Base-by-base conservation (phyloP, 2,888 invertebrate species). In the Cryptosula pallasiana region DNA sequence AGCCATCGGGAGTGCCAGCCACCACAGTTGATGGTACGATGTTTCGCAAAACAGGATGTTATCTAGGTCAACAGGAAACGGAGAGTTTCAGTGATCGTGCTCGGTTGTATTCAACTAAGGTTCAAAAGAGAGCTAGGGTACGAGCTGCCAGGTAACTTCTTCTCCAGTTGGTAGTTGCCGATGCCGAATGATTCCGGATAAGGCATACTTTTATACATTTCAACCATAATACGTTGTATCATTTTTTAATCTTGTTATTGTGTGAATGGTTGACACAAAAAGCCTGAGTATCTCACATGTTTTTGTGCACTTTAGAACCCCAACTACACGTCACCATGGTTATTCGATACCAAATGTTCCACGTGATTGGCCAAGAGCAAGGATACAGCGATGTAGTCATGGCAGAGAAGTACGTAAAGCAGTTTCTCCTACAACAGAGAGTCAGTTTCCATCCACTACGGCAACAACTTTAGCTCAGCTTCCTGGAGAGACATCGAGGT, bases 21-120 rank as follows among this genome's bases (percentile, higher is more conserved):
- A 63, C 63, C 27, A 27, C 63, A 5, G 9, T 34, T 1, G 63
- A 63, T 63, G 63, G 63, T 16, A 63, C 63, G 27, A 63, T 63
- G 63, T 63, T 25, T 32, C 29, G 63, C 29, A 63, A 32, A 16
- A 27, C 13, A 5, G 25, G 29, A 5, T 63, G 63, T n/a, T 63
- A n/a, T 32, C 20, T 5, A 55, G 55, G n/a, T n/a, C n/a, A n/a
- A n/a, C 45, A 45, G 5, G 45, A 45, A 45, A 20, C 45, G 9
- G 9, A 45, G 45, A 20, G 20, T 45, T 45, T 45, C 45, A 45
- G 45, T 20, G 45, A 45, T 5, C 45, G 45, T 45, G 20, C 9
- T 45, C 20, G 9, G 20, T 5, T 20, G 5, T 45, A 45, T 20
- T 45, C 45, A 20, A 45, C 9, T 45, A 5, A 45, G 20, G 9